Evolutionary conservation across 2,797 vertebrate species (phyloP), one percentile per base, ranked within the genome.

Genomic region (Naso thynnoides): DNA sequence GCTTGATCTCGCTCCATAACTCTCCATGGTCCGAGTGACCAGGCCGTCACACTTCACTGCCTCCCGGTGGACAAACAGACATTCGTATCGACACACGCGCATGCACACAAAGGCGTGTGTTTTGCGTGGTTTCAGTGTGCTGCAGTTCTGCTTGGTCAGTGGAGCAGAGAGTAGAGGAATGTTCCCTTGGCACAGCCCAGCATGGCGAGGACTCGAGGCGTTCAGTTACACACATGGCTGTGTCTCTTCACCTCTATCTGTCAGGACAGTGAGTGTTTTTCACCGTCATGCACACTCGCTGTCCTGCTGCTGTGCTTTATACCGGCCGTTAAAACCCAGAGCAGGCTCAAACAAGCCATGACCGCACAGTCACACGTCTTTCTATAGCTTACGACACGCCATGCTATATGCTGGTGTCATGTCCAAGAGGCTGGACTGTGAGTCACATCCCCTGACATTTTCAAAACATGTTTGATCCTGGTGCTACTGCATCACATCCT

Each of bases 131-230:
- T 88, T 85, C 74, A 66, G 77, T 49, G 85, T 61, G 64, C 82
- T 44, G 85, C 65, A 14, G 90, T 89, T 87, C 78, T 86, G 85
- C 91, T 91, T 91, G 91, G 82, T 78, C 84, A 64, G 85, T 86
- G 79, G 84, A 91, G 90, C 90, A 80, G 80, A 85, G 79, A 83
- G 85, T 65, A 72, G 82, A 91, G 89, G 86, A 88, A 89, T 90
- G 91, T 88, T 86, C 82, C 83, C 75, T 59, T 48, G 72, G 79
- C 78, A 71, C 55, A 50, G 76, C 78, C 78, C 84, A 84, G 86
- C 80, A 71, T 81, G 83, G 60, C 56, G 18, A 85, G 74, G 85
- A 90, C 85, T 78, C 56, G 27, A 66, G 86, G 72, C 77, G 47
- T 89, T 86, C 79, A 86, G 80, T 83, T 86, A 83, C 85, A 89